These are phyloP conservation scores for Zonitis immaculata DNA, from an alignment of 2,888 invertebrate species.

Conservation along the genomic window DNA sequence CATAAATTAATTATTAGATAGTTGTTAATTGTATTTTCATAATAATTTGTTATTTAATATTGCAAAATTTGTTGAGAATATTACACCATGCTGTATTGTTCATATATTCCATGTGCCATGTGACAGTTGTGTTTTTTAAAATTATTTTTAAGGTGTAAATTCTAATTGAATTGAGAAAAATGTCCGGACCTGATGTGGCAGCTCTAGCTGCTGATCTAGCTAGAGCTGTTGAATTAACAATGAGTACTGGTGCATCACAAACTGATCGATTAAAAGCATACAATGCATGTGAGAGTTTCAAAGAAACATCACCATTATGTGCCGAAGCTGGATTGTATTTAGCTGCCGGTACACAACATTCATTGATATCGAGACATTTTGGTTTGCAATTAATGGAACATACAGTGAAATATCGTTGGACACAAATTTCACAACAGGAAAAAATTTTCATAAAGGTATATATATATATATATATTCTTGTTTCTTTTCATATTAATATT, in stretches of 20 bases:
- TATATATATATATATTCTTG: too few relatives aligned
- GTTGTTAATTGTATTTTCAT: background rate
- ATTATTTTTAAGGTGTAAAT: background rate
- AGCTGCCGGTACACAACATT: slow-evolving; percentile 68
- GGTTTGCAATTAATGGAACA: slow-evolving; percentile 91
- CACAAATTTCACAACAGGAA: slow-evolving; percentile 78
- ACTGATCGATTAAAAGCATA: slow-evolving; percentile 76
- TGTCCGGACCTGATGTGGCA: slow-evolving; percentile 59
- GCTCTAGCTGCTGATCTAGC: slow-evolving; percentile 73
- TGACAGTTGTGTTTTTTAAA: background rate
- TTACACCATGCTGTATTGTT: background rate
- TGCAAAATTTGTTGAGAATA: background rate
- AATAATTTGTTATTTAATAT: background rate
- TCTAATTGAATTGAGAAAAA: slow-evolving; percentile 16
- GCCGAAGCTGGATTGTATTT: slow-evolving; percentile 81
- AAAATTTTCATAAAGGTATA: slow-evolving; percentile 80
- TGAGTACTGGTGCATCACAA: slow-evolving; percentile 73
- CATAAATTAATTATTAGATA: background rate
- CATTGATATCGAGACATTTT: slow-evolving; percentile 80
- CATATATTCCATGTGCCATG: background rate
- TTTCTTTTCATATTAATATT: background rate
- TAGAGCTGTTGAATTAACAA: slow-evolving; percentile 74
- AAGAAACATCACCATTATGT: slow-evolving; percentile 81
- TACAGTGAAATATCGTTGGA: slow-evolving; percentile 90
- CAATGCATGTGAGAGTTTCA: slow-evolving; percentile 78